Conservation (phyloP, 2,797 vertebrate genomes). For the Telmatherina bonti region DNA sequence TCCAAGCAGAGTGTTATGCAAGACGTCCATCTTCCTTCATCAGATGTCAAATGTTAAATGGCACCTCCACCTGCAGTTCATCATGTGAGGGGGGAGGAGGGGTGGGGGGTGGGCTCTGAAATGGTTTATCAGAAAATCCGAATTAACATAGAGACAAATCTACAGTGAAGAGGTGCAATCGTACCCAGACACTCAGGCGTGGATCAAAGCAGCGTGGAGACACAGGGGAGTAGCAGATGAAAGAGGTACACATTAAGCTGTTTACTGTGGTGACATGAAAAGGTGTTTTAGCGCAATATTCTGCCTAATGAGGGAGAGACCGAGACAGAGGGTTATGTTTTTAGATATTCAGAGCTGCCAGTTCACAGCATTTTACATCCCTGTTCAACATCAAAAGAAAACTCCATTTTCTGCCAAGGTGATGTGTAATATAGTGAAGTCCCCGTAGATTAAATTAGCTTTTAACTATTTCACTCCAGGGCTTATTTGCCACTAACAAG, state of each 20-base stretch:
- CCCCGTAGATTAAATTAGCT: conserved; percentile 55
- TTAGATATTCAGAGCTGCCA: conserved; percentile 84
- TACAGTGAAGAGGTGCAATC: conserved; percentile 83
- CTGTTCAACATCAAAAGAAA: conserved; percentile 84
- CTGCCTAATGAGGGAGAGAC: conserved; percentile 86
- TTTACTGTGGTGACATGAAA: conserved; percentile 90
- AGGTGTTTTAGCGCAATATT: conserved; percentile 86
- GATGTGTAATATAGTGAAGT: conserved; percentile 61
- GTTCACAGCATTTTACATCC: conserved; percentile 81
- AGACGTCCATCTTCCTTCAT: neutral
- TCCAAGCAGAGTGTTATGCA: neutral
- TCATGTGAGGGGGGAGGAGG: conserved; percentile 25
- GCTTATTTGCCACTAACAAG: conserved; percentile 19
- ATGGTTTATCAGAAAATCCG: conserved; percentile 77
- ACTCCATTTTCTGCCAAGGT: conserved; percentile 70
- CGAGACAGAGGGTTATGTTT: conserved; percentile 77
- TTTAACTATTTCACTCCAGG: conserved; percentile 41
- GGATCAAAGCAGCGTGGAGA: conserved; percentile 87
- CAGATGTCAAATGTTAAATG: conserved; percentile 43
- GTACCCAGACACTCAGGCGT: conserved; percentile 77
- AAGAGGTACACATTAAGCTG: conserved; percentile 87
- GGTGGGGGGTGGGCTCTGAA: conserved; percentile 39
- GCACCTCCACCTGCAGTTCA: conserved; percentile 24
- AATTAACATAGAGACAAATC: conserved; percentile 84
- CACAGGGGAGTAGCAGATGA: conserved; percentile 85